Base-by-base conservation (phyloP, 92 coral and sea anemone species). In the Parazoanthus swiftii region DNA sequence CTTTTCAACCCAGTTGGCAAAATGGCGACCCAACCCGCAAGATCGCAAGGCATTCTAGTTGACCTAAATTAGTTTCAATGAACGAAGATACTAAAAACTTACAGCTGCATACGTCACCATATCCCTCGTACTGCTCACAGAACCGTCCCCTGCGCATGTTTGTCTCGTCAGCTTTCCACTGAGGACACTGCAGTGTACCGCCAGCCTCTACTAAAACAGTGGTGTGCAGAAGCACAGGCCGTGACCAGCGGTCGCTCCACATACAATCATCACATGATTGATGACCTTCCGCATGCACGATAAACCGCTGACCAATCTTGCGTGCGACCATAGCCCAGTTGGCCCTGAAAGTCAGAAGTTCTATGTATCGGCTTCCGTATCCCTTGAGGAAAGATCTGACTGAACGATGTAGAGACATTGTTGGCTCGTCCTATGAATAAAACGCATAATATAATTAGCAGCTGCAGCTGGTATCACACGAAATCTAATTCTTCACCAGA, bases 111-210 rank as follows among this genome's bases (percentile, higher is more conserved):
- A 89, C 26, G 56, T 78, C 88, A 26, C 76, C 86, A 74, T 91
- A 91, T 43, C 94, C 94, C 50, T 91, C 94, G 83, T 85, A 89
- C 48, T 50, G 83, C n/a, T 67, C 81, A 37, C 94, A 91, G 66
- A 91, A 91, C 46, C 70, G 70, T 81, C 76, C 63, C 82, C 94
- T 82, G 71, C 85, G 89, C 14, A 43, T 35, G 51, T 58, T 80
- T 16, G 56, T 73, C 3, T 80, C 90, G 51, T 44, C 81, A 36
- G 74, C 51, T 18, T 74, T 68, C 94, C 94, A 91, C 15, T 63
- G 74, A 8, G 87, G 87, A 56, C 87, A 84, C 18, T 18, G 74
- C 23, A 84, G 26, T 15, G 87, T 23, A 6, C 25, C 26, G 16
- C 43, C 87, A 33, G 18, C 29, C 33, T 46, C 79, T 48, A 25